phyloP scores from a whole-genome alignment of 2,888 invertebrate species.

The Notodonta dromedarius region DNA sequence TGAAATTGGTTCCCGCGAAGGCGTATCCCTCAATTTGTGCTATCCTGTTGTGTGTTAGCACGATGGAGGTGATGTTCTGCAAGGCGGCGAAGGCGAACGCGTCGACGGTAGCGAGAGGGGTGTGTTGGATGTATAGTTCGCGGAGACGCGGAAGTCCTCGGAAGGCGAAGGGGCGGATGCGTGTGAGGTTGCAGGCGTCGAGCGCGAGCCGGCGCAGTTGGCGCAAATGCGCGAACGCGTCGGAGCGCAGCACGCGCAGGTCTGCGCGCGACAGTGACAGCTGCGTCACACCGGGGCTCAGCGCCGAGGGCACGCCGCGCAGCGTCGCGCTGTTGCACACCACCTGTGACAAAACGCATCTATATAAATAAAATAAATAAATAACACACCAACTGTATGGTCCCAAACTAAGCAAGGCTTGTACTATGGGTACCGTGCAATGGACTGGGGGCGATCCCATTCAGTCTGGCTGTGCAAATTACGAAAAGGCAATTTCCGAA shows the following conservation, averaged over 20 bases:
- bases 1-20: slow-evolving; percentile 94
- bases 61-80: slow-evolving; percentile 90
- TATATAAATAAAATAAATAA: slow-evolving; percentile 9
- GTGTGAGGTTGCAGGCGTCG: slow-evolving; percentile 94
- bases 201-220: slow-evolving; percentile 92
- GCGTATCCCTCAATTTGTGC: slow-evolving; percentile 90
- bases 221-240: slow-evolving; percentile 93
- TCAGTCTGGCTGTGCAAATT: too few species aligned
- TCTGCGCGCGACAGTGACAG: slow-evolving; percentile 94
- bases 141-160: slow-evolving; percentile 91
- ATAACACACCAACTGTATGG: too few species aligned
- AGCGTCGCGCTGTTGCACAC: slow-evolving; percentile 94
- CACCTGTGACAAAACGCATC: slow-evolving; percentile 85
- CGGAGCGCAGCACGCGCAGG: slow-evolving; percentile 91
- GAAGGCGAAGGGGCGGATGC: slow-evolving; percentile 93
- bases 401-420: too few species aligned
- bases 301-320: slow-evolving; percentile 90
- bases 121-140: slow-evolving; percentile 93
- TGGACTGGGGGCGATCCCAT: too few species aligned
- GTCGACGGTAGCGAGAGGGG: slow-evolving; percentile 91
- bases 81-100: slow-evolving; percentile 93
- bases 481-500: too few species aligned
- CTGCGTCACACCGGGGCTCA: slow-evolving; percentile 92
- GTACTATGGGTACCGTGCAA: too few species aligned
- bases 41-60: slow-evolving; percentile 88